Evolutionary conservation across 2,888 invertebrate species (phyloP).

Genomic region (Apotomis turbidana): DNA sequence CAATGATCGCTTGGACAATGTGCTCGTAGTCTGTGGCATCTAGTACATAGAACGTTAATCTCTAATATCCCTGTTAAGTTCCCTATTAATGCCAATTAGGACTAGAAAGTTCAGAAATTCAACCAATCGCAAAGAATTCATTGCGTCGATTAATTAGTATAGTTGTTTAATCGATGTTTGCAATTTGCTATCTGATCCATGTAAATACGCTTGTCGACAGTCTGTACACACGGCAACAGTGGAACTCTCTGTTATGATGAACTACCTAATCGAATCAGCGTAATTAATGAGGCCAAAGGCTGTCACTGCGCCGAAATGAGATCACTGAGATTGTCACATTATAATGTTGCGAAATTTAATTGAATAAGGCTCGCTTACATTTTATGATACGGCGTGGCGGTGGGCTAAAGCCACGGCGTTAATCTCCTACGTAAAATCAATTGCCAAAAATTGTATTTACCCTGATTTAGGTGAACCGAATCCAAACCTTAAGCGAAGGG

Average conservation of each 20-base stretch:
- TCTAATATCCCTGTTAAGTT: slow-evolving; percentile 4
- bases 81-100: not conserved
- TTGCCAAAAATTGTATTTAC: slow-evolving; percentile 78
- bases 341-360: slow-evolving; percentile 80
- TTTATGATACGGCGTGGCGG: slow-evolving; percentile 72
- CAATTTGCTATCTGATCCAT: slow-evolving; percentile 23
- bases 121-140: not conserved
- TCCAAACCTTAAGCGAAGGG: slow-evolving; percentile 55
- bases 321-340: slow-evolving; percentile 72
- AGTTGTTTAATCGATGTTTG: slow-evolving; percentile 14
- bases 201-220: slow-evolving; percentile 30
- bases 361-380: slow-evolving; percentile 82
- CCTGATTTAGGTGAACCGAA: slow-evolving; percentile 50
- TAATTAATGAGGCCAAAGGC: slow-evolving; percentile 61
- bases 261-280: slow-evolving; percentile 60
- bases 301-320: slow-evolving; percentile 70
- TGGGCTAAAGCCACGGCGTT: slow-evolving; percentile 72
- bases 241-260: slow-evolving; percentile 19
- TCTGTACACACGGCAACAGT: slow-evolving; percentile 1
- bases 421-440: slow-evolving; percentile 79
- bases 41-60: not conserved
- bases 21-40: not conserved
- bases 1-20: slow-evolving; percentile 19
- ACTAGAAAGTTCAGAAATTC: not conserved
- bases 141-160: slow-evolving; percentile 26